Evolutionary conservation across 2,888 invertebrate species (phyloP).

Genomic region (Drosophila algonquin): DNA sequence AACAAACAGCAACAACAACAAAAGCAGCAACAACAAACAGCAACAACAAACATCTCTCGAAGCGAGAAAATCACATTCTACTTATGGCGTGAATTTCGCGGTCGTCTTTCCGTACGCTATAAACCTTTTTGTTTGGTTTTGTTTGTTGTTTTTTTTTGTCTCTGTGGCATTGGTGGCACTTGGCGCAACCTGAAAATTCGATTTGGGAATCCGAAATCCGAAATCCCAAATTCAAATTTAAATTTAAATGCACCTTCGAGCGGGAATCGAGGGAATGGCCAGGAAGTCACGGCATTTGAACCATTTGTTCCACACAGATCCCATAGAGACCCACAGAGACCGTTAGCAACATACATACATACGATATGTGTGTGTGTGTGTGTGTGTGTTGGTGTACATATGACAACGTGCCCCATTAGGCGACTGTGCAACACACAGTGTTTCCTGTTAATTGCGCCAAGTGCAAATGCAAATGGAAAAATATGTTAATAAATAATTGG

Average conservation of each 20-base stretch:
- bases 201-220: slow-evolving; percentile 65
- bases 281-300: slow-evolving; percentile 79
- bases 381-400: slow-evolving; percentile 19
- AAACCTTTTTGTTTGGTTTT: slow-evolving; percentile 16
- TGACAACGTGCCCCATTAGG: slow-evolving; percentile 41
- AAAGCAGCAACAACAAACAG: slow-evolving; percentile 31
- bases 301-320: slow-evolving; percentile 60
- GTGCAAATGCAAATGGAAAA: slow-evolving; percentile 40
- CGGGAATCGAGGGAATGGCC: slow-evolving; percentile 55
- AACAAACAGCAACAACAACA: slow-evolving; percentile 46
- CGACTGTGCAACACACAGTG: slow-evolving; percentile 22
- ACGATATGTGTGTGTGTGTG: no score
- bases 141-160: slow-evolving; percentile 4
- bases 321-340: slow-evolving; percentile 48
- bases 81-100: slow-evolving; percentile 79
- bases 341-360: slow-evolving; percentile 72
- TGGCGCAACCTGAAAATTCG: slow-evolving; percentile 63
- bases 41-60: slow-evolving; percentile 23
- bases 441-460: slow-evolving; percentile 58
- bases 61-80: slow-evolving; percentile 78
- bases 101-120: slow-evolving; percentile 50
- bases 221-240: slow-evolving; percentile 72
- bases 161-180: slow-evolving; percentile 63
- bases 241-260: slow-evolving; percentile 66
- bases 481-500: slow-evolving; percentile 54